Base-by-base conservation (phyloP, 2,888 invertebrate genomes). In the Sarcophaga rosellei region DNA sequence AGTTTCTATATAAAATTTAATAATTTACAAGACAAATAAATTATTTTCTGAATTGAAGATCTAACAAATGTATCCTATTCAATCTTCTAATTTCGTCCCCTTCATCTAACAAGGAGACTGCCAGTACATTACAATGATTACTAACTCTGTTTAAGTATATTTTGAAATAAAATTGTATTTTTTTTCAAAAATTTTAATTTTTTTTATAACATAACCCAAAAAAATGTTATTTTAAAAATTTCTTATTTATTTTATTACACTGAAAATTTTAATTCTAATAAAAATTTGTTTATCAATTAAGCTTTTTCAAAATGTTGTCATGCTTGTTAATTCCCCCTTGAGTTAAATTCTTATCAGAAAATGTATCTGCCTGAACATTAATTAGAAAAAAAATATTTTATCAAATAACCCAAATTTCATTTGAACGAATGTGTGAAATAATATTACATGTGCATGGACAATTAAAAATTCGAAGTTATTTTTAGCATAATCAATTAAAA, bases 401-500 rank as follows among this genome's bases (percentile, higher is more conserved):
- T 20, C 53, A 17, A 21, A 44, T 70, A 82, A 82, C 72, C 70
- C 45, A 59, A 84, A 84, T 75, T 69, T 17, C 17, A 63, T 63
- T 75, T 47, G 47, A 74, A 63, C 68, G 47, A 74, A 74, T 59
- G 17, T 61, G 17, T 70, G 17, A 53, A 53, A 53, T 15, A 70
- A 72, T 20, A 62, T 69, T 25, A 74, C 77, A 74, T 85, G 77
- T 53, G 15, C 74, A 77, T 4, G 74, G 59, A 77, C 69, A 85
- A 81, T 85, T 81, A 85, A 77, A 77, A 85, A 21, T 6, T 72
- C 4, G 35, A 84, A 79, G 62, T 70, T 70, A 45, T 53, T 79
- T 53, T 79, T 79, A 59, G 69, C 70, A 75, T 69, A 84, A 84
- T 84, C 57, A 84, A 57, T 69, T 73, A 73, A 77, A 82, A 72